These are phyloP conservation scores for Andrena marginata DNA, from an alignment of 2,888 invertebrate species.

Conservation along the genomic window DNA sequence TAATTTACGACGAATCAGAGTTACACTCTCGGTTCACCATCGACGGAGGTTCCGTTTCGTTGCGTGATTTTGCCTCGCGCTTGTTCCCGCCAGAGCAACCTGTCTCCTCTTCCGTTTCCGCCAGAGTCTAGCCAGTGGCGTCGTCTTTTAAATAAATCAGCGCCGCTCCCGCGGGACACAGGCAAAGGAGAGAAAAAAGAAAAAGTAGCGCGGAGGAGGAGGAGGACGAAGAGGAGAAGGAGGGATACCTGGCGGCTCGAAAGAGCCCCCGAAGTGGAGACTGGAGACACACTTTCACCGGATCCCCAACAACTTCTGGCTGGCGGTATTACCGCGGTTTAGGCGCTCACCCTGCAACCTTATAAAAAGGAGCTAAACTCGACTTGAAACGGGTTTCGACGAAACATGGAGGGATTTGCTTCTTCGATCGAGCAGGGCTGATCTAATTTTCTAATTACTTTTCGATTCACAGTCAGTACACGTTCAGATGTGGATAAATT, in stretches of 20 bases:
- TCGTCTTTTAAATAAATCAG: slow-evolving; percentile 74
- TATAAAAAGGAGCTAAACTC: slow-evolving; percentile 58
- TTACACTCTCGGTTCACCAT: neutral
- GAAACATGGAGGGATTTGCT: slow-evolving; percentile 32
- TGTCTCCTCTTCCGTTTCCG: slow-evolving; percentile 9
- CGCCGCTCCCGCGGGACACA: slow-evolving; percentile 62
- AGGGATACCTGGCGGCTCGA: slow-evolving; percentile 26
- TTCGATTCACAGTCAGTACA: too few relatives aligned
- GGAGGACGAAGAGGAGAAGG: neutral
- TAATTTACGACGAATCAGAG: slow-evolving; percentile 9
- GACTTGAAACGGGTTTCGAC: slow-evolving; percentile 11
- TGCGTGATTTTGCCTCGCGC: slow-evolving; percentile 19
- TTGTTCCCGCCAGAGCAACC: slow-evolving; percentile 4
- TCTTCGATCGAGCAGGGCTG: slow-evolving; percentile 23
- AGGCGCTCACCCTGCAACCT: slow-evolving; percentile 32
- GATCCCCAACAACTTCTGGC: slow-evolving; percentile 51
- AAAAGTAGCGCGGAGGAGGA: neutral
- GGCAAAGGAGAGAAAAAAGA: slow-evolving; percentile 24
- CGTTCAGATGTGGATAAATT: too few relatives aligned
- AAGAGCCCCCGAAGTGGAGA: slow-evolving; percentile 32
- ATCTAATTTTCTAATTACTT: slow-evolving; percentile 36
- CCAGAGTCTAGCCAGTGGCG: slow-evolving; percentile 51
- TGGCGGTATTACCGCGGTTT: slow-evolving; percentile 39
- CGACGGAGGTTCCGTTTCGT: neutral
- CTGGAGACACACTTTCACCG: slow-evolving; percentile 51